A percentile compares a stretch with the other conserved stretches of the same genome.
Evolutionary conservation across 2,888 invertebrate species (phyloP).

Genomic region (Tupiocoris notatus): DNA sequence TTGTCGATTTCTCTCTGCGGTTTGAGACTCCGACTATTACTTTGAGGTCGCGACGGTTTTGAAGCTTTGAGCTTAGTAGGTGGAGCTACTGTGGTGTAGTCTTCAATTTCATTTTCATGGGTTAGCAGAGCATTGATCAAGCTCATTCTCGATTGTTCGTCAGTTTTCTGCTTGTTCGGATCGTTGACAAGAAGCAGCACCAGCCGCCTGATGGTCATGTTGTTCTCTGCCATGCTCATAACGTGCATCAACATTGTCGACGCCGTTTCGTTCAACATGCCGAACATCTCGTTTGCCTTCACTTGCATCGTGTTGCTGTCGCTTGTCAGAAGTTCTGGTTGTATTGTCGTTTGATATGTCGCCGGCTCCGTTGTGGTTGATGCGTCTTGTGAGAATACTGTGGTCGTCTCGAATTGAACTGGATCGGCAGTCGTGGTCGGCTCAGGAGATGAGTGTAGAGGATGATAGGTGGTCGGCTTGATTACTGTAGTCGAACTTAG

Average conservation of each 20-base stretch:
- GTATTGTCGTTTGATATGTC: conserved; percentile 31
- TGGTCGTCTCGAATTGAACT: conserved; percentile 17
- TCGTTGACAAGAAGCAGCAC: conserved; percentile 74
- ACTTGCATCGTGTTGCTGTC: conserved; percentile 59
- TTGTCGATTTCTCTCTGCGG: conserved; percentile 43
- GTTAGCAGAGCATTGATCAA: conserved; percentile 68
- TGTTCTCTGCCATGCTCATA: conserved; percentile 70
- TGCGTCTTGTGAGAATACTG: conserved; percentile 25
- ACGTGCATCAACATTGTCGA: conserved; percentile 72
- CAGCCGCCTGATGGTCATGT: conserved; percentile 56
- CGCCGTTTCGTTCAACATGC: conserved; percentile 71
- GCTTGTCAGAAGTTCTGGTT: background rate
- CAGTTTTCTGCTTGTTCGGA: conserved; percentile 64
- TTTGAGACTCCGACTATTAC: conserved; percentile 42
- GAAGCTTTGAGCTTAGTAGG: conserved; percentile 49
- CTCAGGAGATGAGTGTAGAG: conserved; percentile 27
- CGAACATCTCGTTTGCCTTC: conserved; percentile 74
- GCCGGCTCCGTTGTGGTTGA: conserved; percentile 2
- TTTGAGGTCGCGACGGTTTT: conserved; percentile 2
- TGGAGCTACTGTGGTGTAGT: conserved; percentile 49
- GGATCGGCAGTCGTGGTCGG: conserved; percentile 4
- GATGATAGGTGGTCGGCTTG: conserved; percentile 45
- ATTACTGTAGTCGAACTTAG: background rate
- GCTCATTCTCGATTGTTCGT: conserved; percentile 68
- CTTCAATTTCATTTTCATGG: conserved; percentile 48